Evolutionary conservation across 2,113 vertebrate genomes (phyloP), one percentile per base, ranked within the genome.

Genomic region (Nyctibius bracteatus): DNA sequence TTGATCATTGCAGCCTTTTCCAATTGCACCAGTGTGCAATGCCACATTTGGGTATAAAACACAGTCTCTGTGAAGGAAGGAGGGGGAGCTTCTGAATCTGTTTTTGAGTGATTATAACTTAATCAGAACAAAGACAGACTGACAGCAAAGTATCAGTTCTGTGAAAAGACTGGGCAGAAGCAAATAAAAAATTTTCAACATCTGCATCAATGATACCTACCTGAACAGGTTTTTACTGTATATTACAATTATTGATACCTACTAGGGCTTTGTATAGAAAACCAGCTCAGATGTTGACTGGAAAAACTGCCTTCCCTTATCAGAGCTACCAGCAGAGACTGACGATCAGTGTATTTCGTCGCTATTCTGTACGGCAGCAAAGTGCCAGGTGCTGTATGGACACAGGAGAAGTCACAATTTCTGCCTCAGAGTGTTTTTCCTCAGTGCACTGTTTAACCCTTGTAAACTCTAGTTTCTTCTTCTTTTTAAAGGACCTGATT

Each of bases 1-100:
- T 98, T 98, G 98, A 98, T 98, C 98, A 98, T 72, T 63, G 65
- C 67, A 91, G 91, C 57, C 84, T 96, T 86, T 62, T 96, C 92
- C 72, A 57, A 96, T 96, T 96, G 89, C 81, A 23, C 81, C 74
- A 43, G 58, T n/a, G 54, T 94, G 93, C 90, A 68, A 83, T 93
- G 96, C 88, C 91, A 82, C 98, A 97, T 98, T 95, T 96, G 97
- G 95, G 79, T 95, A 92, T 25, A 88, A 96, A 95, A 96, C 96
- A 90, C 66, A 86, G 23, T 8, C 79, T 90, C 90, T 67, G 49
- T 47, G 51, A 67, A 81, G 65, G 71, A 95, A 86, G 80, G 85
- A 97, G 89, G 94, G 84, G 90, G 58, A 88, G 93, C 63, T 87
- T 90, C 94, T 82, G 88, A 94, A 78, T 81, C 78, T 89, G 55